Evolutionary conservation across 1,140 invertebrate species (phyloP).

Genomic region (Drosophila tristis): DNA sequence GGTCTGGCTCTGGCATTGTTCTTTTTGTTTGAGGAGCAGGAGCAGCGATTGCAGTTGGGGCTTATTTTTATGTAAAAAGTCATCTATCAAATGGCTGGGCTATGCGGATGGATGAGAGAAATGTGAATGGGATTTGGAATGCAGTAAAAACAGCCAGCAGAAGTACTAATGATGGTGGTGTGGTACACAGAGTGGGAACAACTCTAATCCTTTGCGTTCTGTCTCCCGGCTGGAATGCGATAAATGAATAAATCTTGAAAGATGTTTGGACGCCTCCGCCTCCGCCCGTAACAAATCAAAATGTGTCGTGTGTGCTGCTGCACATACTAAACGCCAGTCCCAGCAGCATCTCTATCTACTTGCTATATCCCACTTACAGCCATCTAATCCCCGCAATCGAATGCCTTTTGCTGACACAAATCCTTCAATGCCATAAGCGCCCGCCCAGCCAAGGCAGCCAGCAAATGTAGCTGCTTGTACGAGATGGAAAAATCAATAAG

Average conservation of each 20-base stretch:
- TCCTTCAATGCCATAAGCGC: conserved; percentile 57
- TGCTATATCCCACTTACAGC: neutral
- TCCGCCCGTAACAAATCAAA: too few species aligned
- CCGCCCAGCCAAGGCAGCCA: conserved; percentile 24
- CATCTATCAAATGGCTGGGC: conserved; percentile 44
- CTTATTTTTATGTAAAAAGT: conserved; percentile 44
- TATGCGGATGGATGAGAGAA: conserved; percentile 10
- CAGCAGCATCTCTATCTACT: too few species aligned
- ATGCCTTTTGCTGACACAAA: conserved; percentile 63
- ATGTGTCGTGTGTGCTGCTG: too few species aligned
- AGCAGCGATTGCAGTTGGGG: neutral
- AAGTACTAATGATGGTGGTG: too few species aligned
- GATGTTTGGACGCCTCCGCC: too few species aligned
- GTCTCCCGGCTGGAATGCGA: too few species aligned
- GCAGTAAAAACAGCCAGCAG: too few species aligned
- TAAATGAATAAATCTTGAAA: too few species aligned
- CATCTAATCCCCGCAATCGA: conserved; percentile 40
- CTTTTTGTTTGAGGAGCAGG: neutral
- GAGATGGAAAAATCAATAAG: conserved; percentile 74
- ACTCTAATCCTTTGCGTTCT: too few species aligned
- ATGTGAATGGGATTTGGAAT: conserved; percentile 2
- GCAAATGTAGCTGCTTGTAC: conserved; percentile 12
- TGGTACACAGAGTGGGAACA: too few species aligned
- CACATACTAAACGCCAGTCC: too few species aligned
- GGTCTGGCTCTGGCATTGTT: conserved; percentile 41